Base-by-base conservation (phyloP, 1,140 invertebrate genomes). In the Gryon sp. region DNA sequence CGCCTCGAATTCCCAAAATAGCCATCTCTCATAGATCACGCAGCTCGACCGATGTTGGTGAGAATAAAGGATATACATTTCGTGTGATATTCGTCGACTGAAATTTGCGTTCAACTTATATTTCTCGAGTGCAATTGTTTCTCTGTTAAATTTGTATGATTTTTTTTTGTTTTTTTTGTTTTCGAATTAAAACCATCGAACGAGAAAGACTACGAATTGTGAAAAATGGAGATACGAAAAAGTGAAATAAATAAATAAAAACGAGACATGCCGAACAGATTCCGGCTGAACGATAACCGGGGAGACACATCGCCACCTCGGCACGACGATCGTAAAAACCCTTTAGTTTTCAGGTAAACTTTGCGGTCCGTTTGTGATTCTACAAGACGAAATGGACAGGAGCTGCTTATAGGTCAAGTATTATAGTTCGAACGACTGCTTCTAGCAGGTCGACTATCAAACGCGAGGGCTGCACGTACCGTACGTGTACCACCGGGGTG, bases 251-350 rank as follows among this genome's bases (percentile, higher is more conserved):
- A 38, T 19, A 69, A 73, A 75, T 55, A 62, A 63, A 45, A 78
- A 73, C 65, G 76, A 66, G 52, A 59, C 72, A 41, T n/a, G 63
- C 73, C 45, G 74, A 73, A 36, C 68, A 87, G 87, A 88, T 89
- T 83, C 83, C 85, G 86, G 78, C 78, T 52, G 77, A 28, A 82
- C 81, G 87, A 89, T 89, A 89, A 89, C 83, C 81, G 70, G 80
- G 79, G 86, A 34, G 84, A 87, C 85, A 86, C 87, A 88, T 88
- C 86, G 85, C 85, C 87, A 88, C 87, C 87, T 88, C 83, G 86
- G 55, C 84, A 82, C 86, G 87, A 86, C 84, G 86, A 87, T 88
- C 87, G 87, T 89, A 89, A 89, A 88, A 89, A n/a, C n/a, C n/a
- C 84, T 88, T 48, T 84, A 81, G 78, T 77, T n/a, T n/a, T n/a